Conservation (phyloP, 1,140 invertebrate species). For the Aethina tumida region DNA sequence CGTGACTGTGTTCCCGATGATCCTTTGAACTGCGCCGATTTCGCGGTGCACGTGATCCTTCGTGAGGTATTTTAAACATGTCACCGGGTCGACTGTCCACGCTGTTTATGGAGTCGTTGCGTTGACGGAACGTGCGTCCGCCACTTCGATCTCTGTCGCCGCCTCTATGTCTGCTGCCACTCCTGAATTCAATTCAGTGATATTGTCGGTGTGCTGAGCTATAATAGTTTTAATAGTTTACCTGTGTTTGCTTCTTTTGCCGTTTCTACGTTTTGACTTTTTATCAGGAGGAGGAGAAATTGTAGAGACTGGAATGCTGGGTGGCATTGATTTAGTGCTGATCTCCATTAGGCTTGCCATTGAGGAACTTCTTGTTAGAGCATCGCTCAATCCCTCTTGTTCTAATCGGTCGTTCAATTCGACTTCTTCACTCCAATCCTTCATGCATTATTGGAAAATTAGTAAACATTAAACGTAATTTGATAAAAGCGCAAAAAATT, state of each 20-base stretch:
- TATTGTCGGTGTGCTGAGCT: no score
- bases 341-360: constrained; percentile 42
- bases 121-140: neutral
- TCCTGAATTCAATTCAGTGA: no score
- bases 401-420: constrained; percentile 40
- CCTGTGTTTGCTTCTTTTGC: constrained; percentile 19
- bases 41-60: constrained; percentile 11
- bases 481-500: neutral
- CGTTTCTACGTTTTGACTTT: constrained; percentile 22
- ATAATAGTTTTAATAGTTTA: no score
- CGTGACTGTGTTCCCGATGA: constrained; percentile 25
- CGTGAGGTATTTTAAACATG: constrained; percentile 29
- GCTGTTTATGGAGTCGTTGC: constrained; percentile 16
- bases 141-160: neutral
- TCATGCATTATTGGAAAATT: constrained; percentile 4
- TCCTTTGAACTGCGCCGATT: constrained; percentile 20
- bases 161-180: constrained; percentile 7
- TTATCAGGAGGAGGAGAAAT: constrained; percentile 13
- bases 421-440: constrained; percentile 49
- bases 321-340: constrained; percentile 25
- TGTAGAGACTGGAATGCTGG: no score
- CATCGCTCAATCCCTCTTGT: constrained; percentile 40
- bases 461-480: constrained; percentile 5
- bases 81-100: constrained; percentile 17
- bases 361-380: constrained; percentile 42